These are phyloP conservation scores for Scalopus aquaticus DNA, from an alignment of 2,113 vertebrate species.

Conservation along the genomic window DNA sequence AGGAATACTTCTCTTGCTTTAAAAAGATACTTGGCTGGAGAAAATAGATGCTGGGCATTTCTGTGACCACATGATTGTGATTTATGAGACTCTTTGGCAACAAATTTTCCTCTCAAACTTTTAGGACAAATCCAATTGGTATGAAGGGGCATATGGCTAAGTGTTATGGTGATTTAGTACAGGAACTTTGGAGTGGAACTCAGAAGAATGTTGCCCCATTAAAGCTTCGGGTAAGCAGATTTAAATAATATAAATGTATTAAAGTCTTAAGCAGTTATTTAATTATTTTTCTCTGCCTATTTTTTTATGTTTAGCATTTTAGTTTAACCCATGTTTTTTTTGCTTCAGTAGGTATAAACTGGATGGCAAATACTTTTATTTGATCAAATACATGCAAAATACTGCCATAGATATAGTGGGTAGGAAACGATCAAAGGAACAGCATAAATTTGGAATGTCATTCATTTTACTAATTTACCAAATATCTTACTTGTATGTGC, in stretches of 20 bases:
- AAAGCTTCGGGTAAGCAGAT: slow-evolving; percentile 92
- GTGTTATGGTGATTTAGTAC: slow-evolving; percentile 98
- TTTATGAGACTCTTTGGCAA: slow-evolving; percentile 47
- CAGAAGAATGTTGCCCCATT: slow-evolving; percentile 98
- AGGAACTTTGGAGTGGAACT: slow-evolving; percentile 98
- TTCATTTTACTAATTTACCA: slow-evolving; percentile 4
- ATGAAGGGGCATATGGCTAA: slow-evolving; percentile 99
- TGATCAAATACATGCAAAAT: slow-evolving; percentile 23
- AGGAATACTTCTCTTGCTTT: neutral
- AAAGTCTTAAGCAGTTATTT: slow-evolving; percentile 2
- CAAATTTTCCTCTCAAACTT: slow-evolving; percentile 67
- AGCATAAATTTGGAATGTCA: neutral
- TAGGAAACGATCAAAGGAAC: neutral
- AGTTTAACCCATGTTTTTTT: slow-evolving; percentile 18
- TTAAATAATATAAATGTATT: slow-evolving; percentile 41
- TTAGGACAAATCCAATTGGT: slow-evolving; percentile 97
- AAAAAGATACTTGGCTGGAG: slow-evolving; percentile 35
- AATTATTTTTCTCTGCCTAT: slow-evolving; percentile 24
- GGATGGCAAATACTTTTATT: neutral
- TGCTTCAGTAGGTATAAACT: neutral
- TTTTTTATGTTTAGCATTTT: slow-evolving; percentile 51
- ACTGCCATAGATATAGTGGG: neutral
- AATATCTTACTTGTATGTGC: neutral
- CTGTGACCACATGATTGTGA: slow-evolving; percentile 18
- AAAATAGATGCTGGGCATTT: slow-evolving; percentile 46